Evolutionary conservation across 2,888 invertebrate species (phyloP).

Genomic region (Plemyria rubiginata): DNA sequence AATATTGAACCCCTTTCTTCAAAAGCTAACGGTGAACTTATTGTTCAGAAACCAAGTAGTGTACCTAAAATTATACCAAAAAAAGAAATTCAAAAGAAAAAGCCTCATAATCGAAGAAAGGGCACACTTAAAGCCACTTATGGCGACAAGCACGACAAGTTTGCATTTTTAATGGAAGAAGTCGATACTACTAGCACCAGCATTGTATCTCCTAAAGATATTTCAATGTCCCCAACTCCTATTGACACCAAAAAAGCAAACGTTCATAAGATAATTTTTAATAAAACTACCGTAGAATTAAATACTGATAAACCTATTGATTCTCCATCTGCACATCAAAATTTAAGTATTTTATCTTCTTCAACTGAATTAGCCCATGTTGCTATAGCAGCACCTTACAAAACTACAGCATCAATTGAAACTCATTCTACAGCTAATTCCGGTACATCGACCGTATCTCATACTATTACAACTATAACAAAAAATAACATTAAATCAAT

Average conservation of each 20-base stretch:
- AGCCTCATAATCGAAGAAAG: constrained; percentile 71
- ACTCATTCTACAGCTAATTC: constrained; percentile 30
- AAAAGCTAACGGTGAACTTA: constrained; percentile 63
- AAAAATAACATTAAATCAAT: constrained; percentile 74
- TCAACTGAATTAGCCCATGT: constrained; percentile 12
- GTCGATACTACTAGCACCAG: constrained; percentile 10
- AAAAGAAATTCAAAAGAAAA: constrained; percentile 70
- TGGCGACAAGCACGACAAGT: constrained; percentile 76
- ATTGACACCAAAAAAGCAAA: constrained; percentile 19
- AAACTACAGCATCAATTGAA: constrained; percentile 21
- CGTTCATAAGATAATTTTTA: constrained; percentile 16
- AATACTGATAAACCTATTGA: constrained; percentile 13
- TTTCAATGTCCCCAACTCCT: background rate
- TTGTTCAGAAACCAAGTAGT: constrained; percentile 62
- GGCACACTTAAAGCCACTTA: constrained; percentile 81
- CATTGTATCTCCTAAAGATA: constrained; percentile 9
- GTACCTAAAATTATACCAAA: constrained; percentile 54
- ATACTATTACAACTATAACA: constrained; percentile 72
- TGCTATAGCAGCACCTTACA: constrained; percentile 13
- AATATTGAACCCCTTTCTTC: constrained; percentile 59
- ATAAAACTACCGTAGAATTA: constrained; percentile 12
- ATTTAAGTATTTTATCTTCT: background rate
- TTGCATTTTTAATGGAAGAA: constrained; percentile 57
- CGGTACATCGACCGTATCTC: constrained; percentile 51
- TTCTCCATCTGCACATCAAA: background rate